Percentiles rank a stretch among this genome's conserved stretches.
These are phyloP conservation scores for Pachycephus smyrnensis DNA, from an alignment of 2,888 invertebrate genomes.

Conservation along the genomic window DNA sequence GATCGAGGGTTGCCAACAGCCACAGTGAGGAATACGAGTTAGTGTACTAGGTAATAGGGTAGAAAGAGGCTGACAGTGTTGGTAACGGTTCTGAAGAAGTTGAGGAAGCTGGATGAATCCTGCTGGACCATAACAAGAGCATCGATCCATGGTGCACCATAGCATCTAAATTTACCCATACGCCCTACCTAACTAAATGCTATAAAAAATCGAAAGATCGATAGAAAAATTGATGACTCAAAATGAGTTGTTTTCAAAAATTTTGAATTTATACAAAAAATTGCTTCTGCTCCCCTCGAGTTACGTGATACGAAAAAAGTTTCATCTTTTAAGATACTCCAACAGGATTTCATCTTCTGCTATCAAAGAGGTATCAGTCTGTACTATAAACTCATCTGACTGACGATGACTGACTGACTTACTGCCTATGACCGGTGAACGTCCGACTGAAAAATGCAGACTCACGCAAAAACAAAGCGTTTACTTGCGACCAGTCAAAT, in stretches of 20 bases:
- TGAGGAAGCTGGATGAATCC: not conserved
- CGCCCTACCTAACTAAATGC: no score
- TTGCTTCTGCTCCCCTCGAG: no score
- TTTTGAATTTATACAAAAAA: no score
- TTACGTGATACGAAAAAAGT: no score
- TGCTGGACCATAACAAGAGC: not conserved
- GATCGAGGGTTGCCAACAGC: not conserved
- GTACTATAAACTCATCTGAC: not conserved
- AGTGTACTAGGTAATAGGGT: not conserved
- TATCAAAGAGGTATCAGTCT: not conserved
- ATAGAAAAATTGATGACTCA: no score
- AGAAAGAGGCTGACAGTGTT: not conserved
- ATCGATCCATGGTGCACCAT: no score
- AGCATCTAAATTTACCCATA: no score
- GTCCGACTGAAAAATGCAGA: not conserved
- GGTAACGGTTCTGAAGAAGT: not conserved
- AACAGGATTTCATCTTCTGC: not conserved
- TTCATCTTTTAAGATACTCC: not conserved
- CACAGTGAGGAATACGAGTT: not conserved
- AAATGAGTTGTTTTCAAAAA: no score
- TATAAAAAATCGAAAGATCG: no score
- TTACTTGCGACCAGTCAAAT: conserved; percentile 36
- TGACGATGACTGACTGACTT: not conserved
- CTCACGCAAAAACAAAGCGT: conserved; percentile 37
- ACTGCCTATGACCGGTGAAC: not conserved